Conservation (phyloP, 2,888 invertebrate genomes). For the Ecdyonurus torrentis region DNA sequence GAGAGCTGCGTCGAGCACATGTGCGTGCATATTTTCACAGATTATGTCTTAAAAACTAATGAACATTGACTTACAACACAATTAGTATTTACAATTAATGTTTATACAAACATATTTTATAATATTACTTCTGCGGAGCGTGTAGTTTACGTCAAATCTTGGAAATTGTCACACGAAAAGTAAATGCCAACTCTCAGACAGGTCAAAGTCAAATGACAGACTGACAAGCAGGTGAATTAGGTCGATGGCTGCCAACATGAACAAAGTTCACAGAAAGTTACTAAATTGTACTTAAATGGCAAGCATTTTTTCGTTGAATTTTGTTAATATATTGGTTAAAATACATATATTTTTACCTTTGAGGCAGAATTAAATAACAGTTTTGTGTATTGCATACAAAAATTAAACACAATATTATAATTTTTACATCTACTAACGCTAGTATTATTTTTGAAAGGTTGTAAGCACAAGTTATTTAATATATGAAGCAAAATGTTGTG, state of each 20-base stretch:
- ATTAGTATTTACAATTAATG: neutral
- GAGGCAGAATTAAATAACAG: too few species aligned
- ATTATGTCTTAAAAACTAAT: neutral
- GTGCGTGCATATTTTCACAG: neutral
- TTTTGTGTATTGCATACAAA: too few species aligned
- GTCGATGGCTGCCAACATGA: neutral
- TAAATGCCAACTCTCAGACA: conserved; percentile 2
- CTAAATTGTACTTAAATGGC: too few species aligned
- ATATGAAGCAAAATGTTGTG: neutral
- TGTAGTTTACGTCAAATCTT: neutral
- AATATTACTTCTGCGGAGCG: neutral
- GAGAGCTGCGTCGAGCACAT: conserved; percentile 1
- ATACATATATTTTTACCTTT: too few species aligned
- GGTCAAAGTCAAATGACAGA: conserved; percentile 2
- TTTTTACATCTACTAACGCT: too few species aligned
- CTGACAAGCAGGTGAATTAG: neutral
- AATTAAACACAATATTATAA: too few species aligned
- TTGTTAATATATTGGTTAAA: too few species aligned
- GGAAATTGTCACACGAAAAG: neutral
- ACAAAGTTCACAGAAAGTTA: neutral
- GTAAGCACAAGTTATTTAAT: neutral
- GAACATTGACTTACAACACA: neutral
- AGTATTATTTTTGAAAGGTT: neutral
- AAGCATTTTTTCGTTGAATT: too few species aligned
- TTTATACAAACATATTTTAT: neutral